Evolutionary conservation across 2,113 vertebrate genomes (phyloP), one percentile per base, ranked within the genome.

Genomic region (Amphiprion percula): DNA sequence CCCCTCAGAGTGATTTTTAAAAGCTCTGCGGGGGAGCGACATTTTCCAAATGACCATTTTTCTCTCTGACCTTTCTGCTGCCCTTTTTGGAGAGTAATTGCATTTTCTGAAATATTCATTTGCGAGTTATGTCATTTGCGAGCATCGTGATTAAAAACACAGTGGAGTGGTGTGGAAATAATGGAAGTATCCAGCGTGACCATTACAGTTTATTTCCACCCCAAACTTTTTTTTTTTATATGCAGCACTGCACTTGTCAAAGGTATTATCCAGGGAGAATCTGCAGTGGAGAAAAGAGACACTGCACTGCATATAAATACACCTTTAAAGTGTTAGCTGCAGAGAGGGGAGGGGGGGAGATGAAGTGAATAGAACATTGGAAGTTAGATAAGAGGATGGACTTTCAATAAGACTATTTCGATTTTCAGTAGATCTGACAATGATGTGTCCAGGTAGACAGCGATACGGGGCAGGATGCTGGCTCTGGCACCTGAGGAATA

Each of bases 21-120:
- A 83, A 79, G 72, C 83, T 87, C 83, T 81, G 79, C 59, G 58
- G 84, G 79, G 85, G 74, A 76, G 80, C 79, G 85, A 82, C 88
- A 90, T 93, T 92, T 91, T 91, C 87, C 82, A 70, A 86, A 80
- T 79, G 69, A 77, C 83, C 87, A 83, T 91, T 86, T 88, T 82
- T 85, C 83, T 77, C 75, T n/a, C 46, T 86, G 90, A 88, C 90
- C 91, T 93, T 93, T 91, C 64, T 52, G 28, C 12, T 93, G 89
- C 79, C 86, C 89, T 93, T 93, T 85, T 83, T 81, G 77, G 30
- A 68, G 74, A 90, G 85, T 88, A 89, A 91, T 91, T 80, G 80
- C 74, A 30, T 79, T 87, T 79, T 86, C 77, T 80, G 17, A 83
- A 86, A 83, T 77, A 86, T 87, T 90, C 46, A 89, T 86, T 89